Evolutionary conservation across 2,113 vertebrate species (phyloP), one percentile per base, ranked within the genome.

Genomic region (Anolis sagrei): DNA sequence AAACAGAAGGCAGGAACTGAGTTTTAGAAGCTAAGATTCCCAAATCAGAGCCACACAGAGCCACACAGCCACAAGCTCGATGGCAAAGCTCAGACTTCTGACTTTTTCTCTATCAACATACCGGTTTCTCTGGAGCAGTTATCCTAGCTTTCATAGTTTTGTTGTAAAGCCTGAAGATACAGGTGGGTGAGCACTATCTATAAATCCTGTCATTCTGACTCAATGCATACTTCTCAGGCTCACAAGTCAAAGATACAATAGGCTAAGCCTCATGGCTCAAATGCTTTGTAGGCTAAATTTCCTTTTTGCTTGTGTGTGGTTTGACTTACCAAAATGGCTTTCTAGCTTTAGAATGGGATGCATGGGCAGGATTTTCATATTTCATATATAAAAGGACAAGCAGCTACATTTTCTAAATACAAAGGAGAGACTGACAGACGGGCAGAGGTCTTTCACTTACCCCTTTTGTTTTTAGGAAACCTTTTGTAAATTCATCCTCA

Each of bases 11-110:
- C 10, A 54, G 51, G 5, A 54, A 54, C 10, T 54, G 51, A 54
- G 51, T 54, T 54, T 13, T 11, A 54, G 51, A 54, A 54, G 51
- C 51, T 14, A 54, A 2, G 7, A 54, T 54, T 54, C 51, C 51
- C 10, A 54, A 13, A 54, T 54, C 16, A 54, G 10, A 54, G 2
- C 16, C 10, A 11, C 8, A 54, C 51, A 54, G 16, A 54, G n/a
- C n/a, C n/a, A n/a, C n/a, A n/a, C n/a, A n/a, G n/a, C n/a, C n/a
- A n/a, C n/a, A 87, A 3, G 1, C 32, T 11, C 69, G 84, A 86
- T 88, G 82, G 84, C 89, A 91, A 91, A 72, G 89, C 19, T 39
- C 89, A 86, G 51, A 78, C 76, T 90, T 82, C 48, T 88, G 76
- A 27, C 88, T 73, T 77, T 84, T 4, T 7, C 39, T 79, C 85